Evolutionary conservation across 2,888 invertebrate species (phyloP), one percentile per base, ranked within the genome.

Genomic region (Thalpophila matura): DNA sequence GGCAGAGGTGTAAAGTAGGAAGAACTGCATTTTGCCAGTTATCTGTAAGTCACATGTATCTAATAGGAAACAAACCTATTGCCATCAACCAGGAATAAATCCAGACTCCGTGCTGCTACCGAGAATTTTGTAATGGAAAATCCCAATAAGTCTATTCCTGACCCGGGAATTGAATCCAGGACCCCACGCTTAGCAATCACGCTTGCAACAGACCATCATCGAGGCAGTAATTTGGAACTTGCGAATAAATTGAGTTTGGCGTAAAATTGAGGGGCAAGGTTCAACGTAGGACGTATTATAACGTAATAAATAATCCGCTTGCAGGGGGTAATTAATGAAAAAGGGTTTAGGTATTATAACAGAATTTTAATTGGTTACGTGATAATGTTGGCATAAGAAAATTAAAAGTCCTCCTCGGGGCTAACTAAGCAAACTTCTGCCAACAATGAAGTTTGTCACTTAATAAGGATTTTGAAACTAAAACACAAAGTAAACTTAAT

Each of bases 321-420:
- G 62, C 74, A 66, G 60, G 77, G 72, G 73, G 75, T 86, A 86
- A 88, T 90, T 86, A 87, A 89, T 87, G 77, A 82, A 81, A 73
- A 68, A 73, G 79, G 83, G 80, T 80, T 83, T 82, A 64, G 64
- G 76, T 82, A 61, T 75, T 79, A 75, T 77, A 80, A 84, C 82
- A 83, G 71, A 85, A 86, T 85, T 88, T 89, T 89, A 91, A 91
- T 89, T 91, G 87, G 85, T 83, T 87, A 79, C 86, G 86, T 87
- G 87, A 86, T 86, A 84, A 86, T 88, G 86, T 89, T 88, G 79
- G 82, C 81, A 73, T 67, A 84, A 82, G 85, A 80, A 89, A 88
- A 88, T 88, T 87, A 83, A 85, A 87, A 83, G 75, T 80, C 29
- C 68, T 76, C 71, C 67, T 61, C 58, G 54, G 47, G 50, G 56